Base-by-base conservation (phyloP, 2,888 invertebrate genomes). In the Oscheius sp. region DNA sequence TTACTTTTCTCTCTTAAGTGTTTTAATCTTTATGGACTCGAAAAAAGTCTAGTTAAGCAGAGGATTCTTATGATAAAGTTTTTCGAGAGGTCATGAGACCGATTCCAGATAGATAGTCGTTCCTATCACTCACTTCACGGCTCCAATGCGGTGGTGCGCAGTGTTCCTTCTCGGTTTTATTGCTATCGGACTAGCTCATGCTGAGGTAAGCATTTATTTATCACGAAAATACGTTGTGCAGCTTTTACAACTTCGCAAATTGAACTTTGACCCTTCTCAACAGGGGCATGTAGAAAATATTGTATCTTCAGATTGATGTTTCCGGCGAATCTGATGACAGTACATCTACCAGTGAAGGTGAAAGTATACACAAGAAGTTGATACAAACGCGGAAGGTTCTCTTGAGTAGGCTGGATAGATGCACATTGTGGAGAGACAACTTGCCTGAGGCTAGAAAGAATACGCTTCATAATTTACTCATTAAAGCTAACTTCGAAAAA, bases 391-490 rank as follows among this genome's bases (percentile, higher is more conserved):
- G 67, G 22, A 67, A 50, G 41, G 49, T 26, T 14, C 41, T 73
- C n/a, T 22, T 71, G 30, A 32, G 14, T 30, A 56, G 68, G 41
- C 62, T 75, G 12, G 75, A 75, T 45, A 50, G 70, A 28, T 75
- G 75, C 44, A 75, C 75, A 8, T 24, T 20, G n/a, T 75, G 75
- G 75, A 65, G 70, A 26, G 32, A 49, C 22, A 9, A 36, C 9
- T 24, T 67, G 4, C 26, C 66, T 1, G 36, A 66, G 1, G 67
- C 69, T 22, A 36, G 69, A 6, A 67, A 67, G n/a, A 30, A 51
- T 6, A 41, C 57, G 9, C 51, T 75, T 12, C 66, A 75, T 22
- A 50, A 64, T 17, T 57, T 72, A 24, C 28, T 73, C 14, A 56
- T 68, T 30, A 56, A 57, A 32, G 71, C 68, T 2, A 73, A 67